Conservation (phyloP, 2,888 invertebrate species). For the Synergus itoensis region DNA sequence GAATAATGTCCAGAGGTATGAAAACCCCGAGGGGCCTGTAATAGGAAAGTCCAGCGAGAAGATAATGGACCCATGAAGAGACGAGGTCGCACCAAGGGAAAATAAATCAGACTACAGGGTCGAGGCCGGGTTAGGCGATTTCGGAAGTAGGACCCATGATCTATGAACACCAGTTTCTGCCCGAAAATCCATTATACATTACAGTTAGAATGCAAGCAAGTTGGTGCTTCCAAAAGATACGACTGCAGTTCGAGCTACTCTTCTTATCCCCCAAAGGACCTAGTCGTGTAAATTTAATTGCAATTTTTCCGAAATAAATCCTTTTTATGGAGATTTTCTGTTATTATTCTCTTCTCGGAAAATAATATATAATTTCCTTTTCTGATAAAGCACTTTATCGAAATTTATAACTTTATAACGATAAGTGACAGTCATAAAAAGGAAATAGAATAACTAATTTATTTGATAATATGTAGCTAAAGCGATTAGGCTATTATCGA, state of each 20-base stretch:
- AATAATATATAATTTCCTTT: no score
- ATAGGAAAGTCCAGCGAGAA: constrained; percentile 65
- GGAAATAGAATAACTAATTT: constrained; percentile 1
- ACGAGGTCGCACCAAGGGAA: constrained; percentile 57
- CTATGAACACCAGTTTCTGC: constrained; percentile 73
- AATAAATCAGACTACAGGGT: constrained; percentile 72
- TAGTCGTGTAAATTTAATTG: constrained; percentile 67
- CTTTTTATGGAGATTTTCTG: neutral
- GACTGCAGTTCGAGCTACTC: constrained; percentile 47
- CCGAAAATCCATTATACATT: constrained; percentile 76
- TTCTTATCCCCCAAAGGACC: constrained; percentile 38
- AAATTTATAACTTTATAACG: no score
- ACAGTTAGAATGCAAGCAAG: constrained; percentile 64
- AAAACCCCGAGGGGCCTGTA: constrained; percentile 59
- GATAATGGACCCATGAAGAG: constrained; percentile 67
- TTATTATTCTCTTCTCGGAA: no score
- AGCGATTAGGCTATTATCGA: constrained; percentile 43
- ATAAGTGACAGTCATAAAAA: no score
- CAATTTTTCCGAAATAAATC: constrained; percentile 58
- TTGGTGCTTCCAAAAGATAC: constrained; percentile 53
- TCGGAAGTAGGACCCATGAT: constrained; percentile 62
- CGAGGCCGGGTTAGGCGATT: constrained; percentile 46
- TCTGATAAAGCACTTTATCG: no score
- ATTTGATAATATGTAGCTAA: constrained; percentile 32
- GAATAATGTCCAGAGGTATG: constrained; percentile 24